Evolutionary conservation across 2,888 invertebrate genomes (phyloP), one percentile per base, ranked within the genome.

Genomic region (Cyaniris semiargus): DNA sequence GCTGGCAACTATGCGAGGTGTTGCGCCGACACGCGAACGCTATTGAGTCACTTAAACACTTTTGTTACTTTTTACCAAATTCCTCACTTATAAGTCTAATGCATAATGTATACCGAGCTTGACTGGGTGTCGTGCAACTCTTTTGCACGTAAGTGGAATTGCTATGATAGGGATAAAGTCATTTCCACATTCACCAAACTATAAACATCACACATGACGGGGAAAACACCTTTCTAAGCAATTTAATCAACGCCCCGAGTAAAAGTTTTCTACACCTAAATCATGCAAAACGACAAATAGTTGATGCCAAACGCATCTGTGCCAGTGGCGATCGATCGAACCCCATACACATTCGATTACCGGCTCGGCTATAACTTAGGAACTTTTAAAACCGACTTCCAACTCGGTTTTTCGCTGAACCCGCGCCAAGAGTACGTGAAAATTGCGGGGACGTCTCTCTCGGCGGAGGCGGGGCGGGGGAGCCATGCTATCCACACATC

Each of bases 371-470:
- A 82, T 83, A 82, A 83, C 81, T 82, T 81, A 79, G 81, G 79
- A 81, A 83, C 80, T 83, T 83, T 80, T 81, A 81, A 81, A 81
- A 80, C 80, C 79, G 77, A 77, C 79, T 74, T 78, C 79, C 78
- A 80, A 78, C 80, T 80, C 79, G 81, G 78, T 78, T 53, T 79
- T 80, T 81, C 80, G 77, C 82, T 83, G 83, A 83, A 83, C 76
- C 79, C 79, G 79, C 82, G 83, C 83, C 83, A 83, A 83, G 80
- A 81, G 80, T 79, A 80, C 81, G 81, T 81, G 81, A 81, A 82
- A 82, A 81, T 82, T 79, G 79, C 80, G 78, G 80, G 80, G 80
- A 81, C 80, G 78, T 76, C 78, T 79, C 72, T 56, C 78, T 81
- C 79, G 77, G 81, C 81, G 79, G 79, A 77, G 78, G 76, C 78